Conservation (phyloP, 2,797 vertebrate species). For the Graptemys geographica region DNA sequence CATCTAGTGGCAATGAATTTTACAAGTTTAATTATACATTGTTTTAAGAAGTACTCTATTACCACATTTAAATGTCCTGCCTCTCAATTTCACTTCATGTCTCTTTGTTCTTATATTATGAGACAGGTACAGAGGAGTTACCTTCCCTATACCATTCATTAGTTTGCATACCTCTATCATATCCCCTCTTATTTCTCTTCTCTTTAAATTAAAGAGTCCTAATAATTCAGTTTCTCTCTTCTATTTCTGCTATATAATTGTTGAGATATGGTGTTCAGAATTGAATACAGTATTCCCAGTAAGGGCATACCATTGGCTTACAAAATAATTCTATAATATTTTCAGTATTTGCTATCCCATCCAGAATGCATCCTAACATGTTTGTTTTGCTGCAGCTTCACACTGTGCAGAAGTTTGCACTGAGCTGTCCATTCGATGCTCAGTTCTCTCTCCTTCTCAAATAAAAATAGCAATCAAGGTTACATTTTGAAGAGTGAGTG, state of each 20-base stretch:
- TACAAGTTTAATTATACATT: not conserved
- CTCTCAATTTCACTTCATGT: not conserved
- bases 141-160: not conserved
- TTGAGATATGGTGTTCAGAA: no score
- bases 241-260: not conserved
- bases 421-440: not conserved
- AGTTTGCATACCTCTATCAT: not conserved
- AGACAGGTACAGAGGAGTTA: not conserved
- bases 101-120: not conserved
- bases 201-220: not conserved
- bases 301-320: not conserved
- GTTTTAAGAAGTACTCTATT: no score
- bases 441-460: not conserved
- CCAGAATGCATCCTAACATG: no score
- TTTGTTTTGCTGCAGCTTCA: not conserved
- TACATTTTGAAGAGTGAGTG: no score
- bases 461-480: not conserved
- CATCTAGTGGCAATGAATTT: not conserved
- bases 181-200: not conserved
- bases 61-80: no score
- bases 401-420: not conserved
- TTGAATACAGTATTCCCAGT: no score
- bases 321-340: not conserved
- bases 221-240: not conserved
- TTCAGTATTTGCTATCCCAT: not conserved